Evolutionary conservation across 1,140 invertebrate species (phyloP), one percentile per base, ranked within the genome.

Genomic region (Hormaphis cornu): DNA sequence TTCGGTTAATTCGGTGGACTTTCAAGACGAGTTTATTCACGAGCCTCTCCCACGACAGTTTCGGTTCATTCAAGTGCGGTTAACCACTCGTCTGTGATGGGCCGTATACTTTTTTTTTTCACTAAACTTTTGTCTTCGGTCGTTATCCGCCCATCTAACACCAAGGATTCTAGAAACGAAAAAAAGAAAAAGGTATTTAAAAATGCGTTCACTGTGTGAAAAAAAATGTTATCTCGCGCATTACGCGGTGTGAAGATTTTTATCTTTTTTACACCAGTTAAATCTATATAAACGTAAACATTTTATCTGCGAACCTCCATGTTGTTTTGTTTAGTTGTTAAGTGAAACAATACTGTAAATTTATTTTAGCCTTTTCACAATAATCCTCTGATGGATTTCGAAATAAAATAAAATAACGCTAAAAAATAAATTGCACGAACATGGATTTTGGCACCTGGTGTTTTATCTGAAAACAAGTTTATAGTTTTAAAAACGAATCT

Each of bases 31-130:
- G 20, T 58, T 37, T 58, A 58, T 58, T 58, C 54, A 37, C 35
- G 20, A 40, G 40, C 20, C 33, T 26, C 33, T 58, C 33, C 33
- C n/a, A 24, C 54, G 54, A 58, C 54, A 58, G 54, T 58, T 58
- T 58, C 24, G 33, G 54, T 58, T 58, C 20, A 58, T 58, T 58
- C 54, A 58, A 58, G 54, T 58, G 54, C 54, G 33, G 54, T 58
- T 37, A 58, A 58, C 54, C 54, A 58, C 54, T 58, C 35, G 33
- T 40, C 54, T 40, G 33, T 58, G 54, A 40, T 40, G 35, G 12
- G 33, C 20, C 22, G 33, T 37, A 7, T n/a, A n/a, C n/a, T n/a
- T n/a, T n/a, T 58, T 40, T 58, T 58, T 58, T 9, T 56, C 10
- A 14, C 54, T 14, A 9, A 58, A 35, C 54, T 40, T 58, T 58